These are phyloP conservation scores for Melanotaenia nigrans DNA, from an alignment of 2,797 vertebrate species.

Conservation along the genomic window DNA sequence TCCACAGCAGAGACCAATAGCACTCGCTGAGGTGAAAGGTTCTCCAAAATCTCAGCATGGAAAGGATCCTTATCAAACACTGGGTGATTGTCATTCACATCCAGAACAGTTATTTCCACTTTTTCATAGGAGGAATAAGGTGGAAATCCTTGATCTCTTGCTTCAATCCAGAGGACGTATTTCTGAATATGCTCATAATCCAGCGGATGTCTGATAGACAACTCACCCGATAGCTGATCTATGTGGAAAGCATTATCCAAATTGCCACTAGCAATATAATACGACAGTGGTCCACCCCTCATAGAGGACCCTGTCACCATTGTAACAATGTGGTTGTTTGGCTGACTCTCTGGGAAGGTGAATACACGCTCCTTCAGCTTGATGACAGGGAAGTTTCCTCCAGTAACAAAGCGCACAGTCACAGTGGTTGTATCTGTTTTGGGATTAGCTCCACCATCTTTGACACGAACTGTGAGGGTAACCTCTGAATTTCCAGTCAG, in stretches of 20 bases:
- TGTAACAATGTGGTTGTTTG: slow-evolving; percentile 88
- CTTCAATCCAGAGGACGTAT: slow-evolving; percentile 95
- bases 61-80: slow-evolving; percentile 92
- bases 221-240: slow-evolving; percentile 92
- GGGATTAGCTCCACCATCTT: slow-evolving; percentile 87
- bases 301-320: slow-evolving; percentile 88
- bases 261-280: slow-evolving; percentile 96
- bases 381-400: slow-evolving; percentile 90
- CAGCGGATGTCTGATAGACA: slow-evolving; percentile 86
- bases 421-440: slow-evolving; percentile 95
- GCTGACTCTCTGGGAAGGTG: slow-evolving; percentile 93
- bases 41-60: slow-evolving; percentile 90
- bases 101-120: slow-evolving; percentile 89
- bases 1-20: slow-evolving; percentile 89
- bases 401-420: slow-evolving; percentile 92
- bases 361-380: slow-evolving; percentile 87
- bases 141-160: slow-evolving; percentile 94
- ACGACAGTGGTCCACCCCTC: slow-evolving; percentile 91
- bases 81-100: slow-evolving; percentile 94
- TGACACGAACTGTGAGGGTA: slow-evolving; percentile 93
- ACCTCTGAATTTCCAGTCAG: slow-evolving; percentile 89
- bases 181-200: slow-evolving; percentile 95
- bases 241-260: slow-evolving; percentile 91
- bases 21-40: slow-evolving; percentile 89
- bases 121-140: slow-evolving; percentile 96